Evolutionary conservation across 53 echinoderm and acorn worm species (phyloP).

Genomic region (Pentamera pediparva): DNA sequence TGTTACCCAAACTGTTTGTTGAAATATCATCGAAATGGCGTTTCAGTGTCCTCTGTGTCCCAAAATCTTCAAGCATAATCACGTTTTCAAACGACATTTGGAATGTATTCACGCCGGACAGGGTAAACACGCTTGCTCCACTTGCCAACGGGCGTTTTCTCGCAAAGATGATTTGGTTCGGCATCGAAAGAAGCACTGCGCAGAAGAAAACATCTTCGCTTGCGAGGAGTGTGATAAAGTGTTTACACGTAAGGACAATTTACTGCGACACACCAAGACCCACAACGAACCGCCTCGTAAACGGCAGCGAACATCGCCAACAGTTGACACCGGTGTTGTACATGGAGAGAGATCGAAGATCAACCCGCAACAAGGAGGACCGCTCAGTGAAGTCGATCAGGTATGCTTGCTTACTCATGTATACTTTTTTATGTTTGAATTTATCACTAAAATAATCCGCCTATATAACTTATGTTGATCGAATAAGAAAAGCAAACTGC

Average conservation of each 20-base stretch:
- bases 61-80: neutral
- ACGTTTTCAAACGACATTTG: neutral
- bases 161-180: neutral
- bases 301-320: too few species aligned
- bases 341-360: too few species aligned
- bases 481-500: too few species aligned
- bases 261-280: neutral
- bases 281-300: too few species aligned
- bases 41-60: neutral
- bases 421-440: too few species aligned
- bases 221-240: slow-evolving; percentile 7
- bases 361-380: too few species aligned
- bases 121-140: neutral
- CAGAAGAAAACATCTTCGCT: neutral
- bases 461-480: too few species aligned
- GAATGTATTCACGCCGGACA: neutral
- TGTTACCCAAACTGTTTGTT: neutral
- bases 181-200: neutral
- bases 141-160: neutral
- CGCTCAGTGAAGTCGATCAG: too few species aligned
- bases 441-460: too few species aligned
- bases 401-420: too few species aligned
- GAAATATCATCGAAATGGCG: neutral
- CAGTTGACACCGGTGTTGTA: too few species aligned
- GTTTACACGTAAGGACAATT: neutral